Conservation (phyloP, 2,797 vertebrate species). For the Cuculus canorus region DNA sequence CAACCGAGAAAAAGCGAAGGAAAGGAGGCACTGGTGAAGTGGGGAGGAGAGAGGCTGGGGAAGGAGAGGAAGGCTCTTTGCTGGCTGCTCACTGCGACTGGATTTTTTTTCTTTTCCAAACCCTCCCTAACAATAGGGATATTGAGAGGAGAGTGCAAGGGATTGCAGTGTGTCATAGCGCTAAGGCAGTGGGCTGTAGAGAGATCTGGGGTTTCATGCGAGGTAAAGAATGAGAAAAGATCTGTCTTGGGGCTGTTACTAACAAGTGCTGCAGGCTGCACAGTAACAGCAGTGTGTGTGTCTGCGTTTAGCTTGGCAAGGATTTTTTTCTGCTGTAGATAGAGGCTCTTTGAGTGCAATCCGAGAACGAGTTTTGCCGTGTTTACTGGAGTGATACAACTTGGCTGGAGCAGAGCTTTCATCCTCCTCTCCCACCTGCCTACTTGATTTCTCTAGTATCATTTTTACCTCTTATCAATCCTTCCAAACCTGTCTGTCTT, state of each 20-base stretch:
- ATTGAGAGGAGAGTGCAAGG: neutral
- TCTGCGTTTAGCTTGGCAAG: neutral
- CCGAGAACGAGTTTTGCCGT: neutral
- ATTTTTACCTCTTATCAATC: neutral
- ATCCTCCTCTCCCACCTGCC: neutral
- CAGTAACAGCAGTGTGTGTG: neutral
- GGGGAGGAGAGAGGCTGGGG: neutral
- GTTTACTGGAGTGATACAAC: neutral
- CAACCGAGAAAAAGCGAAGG: neutral
- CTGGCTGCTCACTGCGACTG: neutral
- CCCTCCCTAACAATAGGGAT: neutral
- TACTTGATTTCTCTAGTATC: neutral
- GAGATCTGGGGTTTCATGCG: neutral
- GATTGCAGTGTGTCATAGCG: neutral
- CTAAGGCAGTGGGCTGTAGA: neutral
- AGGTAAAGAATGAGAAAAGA: neutral
- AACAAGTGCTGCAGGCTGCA: neutral
- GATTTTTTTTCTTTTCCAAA: rapidly evolving
- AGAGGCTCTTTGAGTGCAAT: neutral
- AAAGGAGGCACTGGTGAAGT: neutral
- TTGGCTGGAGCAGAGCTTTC: constrained; percentile 12
- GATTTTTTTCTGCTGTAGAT: neutral
- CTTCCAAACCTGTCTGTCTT: neutral
- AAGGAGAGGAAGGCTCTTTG: neutral
- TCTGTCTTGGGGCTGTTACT: neutral